These are phyloP conservation scores for Leptopilina drosophilae DNA, from an alignment of 2,888 invertebrate species.

Conservation along the genomic window DNA sequence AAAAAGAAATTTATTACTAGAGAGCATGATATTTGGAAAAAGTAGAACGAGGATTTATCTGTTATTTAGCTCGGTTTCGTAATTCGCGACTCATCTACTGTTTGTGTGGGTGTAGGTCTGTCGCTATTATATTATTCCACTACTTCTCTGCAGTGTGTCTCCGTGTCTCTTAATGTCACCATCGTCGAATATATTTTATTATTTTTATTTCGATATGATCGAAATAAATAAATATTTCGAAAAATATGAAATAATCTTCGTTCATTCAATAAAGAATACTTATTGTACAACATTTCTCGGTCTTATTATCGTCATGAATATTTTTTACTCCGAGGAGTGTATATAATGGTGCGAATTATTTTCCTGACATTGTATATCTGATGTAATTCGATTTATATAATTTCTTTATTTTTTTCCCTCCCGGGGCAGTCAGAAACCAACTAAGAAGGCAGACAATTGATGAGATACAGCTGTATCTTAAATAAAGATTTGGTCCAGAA, in stretches of 20 bases:
- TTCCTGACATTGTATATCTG: slow-evolving; percentile 23
- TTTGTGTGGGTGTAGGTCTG: slow-evolving; percentile 31
- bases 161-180: slow-evolving; percentile 14
- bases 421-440: not conserved
- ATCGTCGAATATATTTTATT: slow-evolving; percentile 26
- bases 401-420: not conserved
- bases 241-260: slow-evolving; percentile 21
- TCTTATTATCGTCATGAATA: not conserved
- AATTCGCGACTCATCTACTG: slow-evolving; percentile 28
- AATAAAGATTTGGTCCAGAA: slow-evolving; percentile 23
- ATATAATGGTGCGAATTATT: slow-evolving; percentile 17
- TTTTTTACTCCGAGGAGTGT: not conserved
- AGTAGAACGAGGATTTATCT: slow-evolving; percentile 32
- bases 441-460: slow-evolving; percentile 11
- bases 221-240: slow-evolving; percentile 9
- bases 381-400: slow-evolving; percentile 14
- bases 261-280: not conserved
- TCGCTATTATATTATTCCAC: slow-evolving; percentile 23
- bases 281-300: not conserved
- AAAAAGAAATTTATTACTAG: not conserved
- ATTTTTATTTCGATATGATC: not conserved
- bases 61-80: slow-evolving; percentile 32
- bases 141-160: slow-evolving; percentile 6
- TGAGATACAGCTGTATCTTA: slow-evolving; percentile 12
- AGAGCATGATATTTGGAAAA: slow-evolving; percentile 21